Percentiles rank a stretch among this genome's conserved stretches.
Evolutionary conservation across 2,113 vertebrate species (phyloP).

Genomic region (Pristiophorus japonicus): DNA sequence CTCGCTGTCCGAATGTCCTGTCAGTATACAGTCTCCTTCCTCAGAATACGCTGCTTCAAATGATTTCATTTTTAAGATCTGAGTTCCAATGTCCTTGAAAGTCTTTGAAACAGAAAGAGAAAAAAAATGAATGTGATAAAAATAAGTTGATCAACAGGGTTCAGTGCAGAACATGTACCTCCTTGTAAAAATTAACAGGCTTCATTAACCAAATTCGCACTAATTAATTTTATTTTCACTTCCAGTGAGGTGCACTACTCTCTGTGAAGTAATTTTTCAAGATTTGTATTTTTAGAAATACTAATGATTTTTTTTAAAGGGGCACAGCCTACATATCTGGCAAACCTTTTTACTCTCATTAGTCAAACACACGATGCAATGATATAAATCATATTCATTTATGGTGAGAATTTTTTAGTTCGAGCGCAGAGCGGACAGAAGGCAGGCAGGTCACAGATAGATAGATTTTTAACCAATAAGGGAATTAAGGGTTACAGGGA

Average conservation of each 20-base stretch:
- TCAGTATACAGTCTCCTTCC: background rate
- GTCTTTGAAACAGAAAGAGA: background rate
- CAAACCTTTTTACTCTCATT: background rate
- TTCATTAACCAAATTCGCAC: background rate
- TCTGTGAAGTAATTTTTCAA: background rate
- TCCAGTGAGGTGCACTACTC: background rate
- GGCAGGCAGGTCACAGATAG: background rate
- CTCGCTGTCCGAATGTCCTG: background rate
- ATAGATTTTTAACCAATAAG: no score
- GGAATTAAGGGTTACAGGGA: no score
- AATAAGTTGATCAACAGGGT: background rate
- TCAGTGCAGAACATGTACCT: background rate
- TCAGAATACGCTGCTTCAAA: background rate
- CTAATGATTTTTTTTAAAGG: background rate
- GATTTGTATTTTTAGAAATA: background rate
- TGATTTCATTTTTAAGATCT: background rate
- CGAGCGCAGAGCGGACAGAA: background rate
- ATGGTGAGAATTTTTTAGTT: background rate
- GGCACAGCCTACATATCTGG: background rate
- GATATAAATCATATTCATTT: background rate
- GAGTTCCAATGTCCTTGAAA: background rate
- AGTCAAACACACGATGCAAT: background rate
- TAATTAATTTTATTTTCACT: conserved; percentile 7
- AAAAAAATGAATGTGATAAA: background rate
- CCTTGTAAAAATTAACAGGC: background rate